Base-by-base conservation (phyloP, 2,888 invertebrate genomes). In the Margaritifera margaritifera region DNA sequence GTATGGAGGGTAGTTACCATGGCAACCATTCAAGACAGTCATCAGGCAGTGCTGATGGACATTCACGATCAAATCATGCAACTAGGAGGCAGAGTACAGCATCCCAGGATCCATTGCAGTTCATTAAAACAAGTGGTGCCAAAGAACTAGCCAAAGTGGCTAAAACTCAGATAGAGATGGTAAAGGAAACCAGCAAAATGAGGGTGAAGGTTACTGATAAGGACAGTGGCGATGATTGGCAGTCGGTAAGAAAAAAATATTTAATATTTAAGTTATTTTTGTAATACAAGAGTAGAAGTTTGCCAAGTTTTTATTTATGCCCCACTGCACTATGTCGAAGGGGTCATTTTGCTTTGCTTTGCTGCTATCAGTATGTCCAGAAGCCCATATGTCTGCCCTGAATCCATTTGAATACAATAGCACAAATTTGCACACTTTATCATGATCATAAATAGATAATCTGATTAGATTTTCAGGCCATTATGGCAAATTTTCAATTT, bases 31-130 rank as follows among this genome's bases (percentile, higher is more conserved):
- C 85, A 6, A 63, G 86, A 15, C 84, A 86, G 69, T 85, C 86
- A 0, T 87, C 86, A 0, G 85, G 83, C 61, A 81, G 84, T 68
- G 62, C 72, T 4, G 84, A 84, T 50, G 74, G 70, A 53, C 67
- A 68, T 74, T 79, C 67, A 69, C 84, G 72, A 63, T 80, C 66
- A 57, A 75, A 65, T 66, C 70, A 66, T 27, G 74, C 76, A 64
- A 58, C 62, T 19, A 69, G 54, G 6, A 24, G 53, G 5, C 68
- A 71, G 18, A 72, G 80, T 22, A 5, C 54, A n/a, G 61, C 66
- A 27, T 24, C 27, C 24, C 66, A 63, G 19, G 85, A 89, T 71
- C 88, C 89, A 2, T 76, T 88, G 61, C 88, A 89, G 82, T 89
- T 89, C 78, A 79, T 89, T 55, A 86, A 87, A 74, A 66, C 71